Base-by-base conservation (phyloP, 2,888 invertebrate genomes). In the Eupeodes latifasciatus region DNA sequence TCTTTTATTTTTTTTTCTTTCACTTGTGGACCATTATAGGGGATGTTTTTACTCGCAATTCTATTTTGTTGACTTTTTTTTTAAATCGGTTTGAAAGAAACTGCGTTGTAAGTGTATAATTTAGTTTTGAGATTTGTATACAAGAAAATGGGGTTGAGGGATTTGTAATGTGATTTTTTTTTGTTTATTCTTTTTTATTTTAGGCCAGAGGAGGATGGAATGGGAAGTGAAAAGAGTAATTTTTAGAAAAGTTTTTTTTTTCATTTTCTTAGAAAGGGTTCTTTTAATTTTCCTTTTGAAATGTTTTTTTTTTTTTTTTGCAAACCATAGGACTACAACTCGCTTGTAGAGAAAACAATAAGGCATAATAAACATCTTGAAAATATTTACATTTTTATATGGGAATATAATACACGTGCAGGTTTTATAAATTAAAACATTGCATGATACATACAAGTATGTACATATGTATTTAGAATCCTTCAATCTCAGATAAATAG, bases 1-100 rank as follows among this genome's bases (percentile, higher is more conserved):
- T 27, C 27, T 27, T 40, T 40, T 7, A 40, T 40, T 40, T 40
- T 40, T 40, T 40, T 40, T 36, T 40, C 85, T 40, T 40, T 40
- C 81, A 71, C 85, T 16, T 7, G 76, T 19, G 82, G n/a, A 51
- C 66, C 16, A 27, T 72, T 72, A 27, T 27, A 27, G 27, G 27
- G 27, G 27, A 1, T 4, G 47, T 44, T 27, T 19, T 16, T 80
- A 40, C 61, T 84, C n/a, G 36, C 36, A 47, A 61, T 84, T 75
- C 59, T 47, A 19, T 66, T 47, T 69, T 11, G 2, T 5, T 59
- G 55, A 64, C 57, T 14, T 62, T 19, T 4, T 49, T 27, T 16
- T 9, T 40, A 71, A 75, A 62, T 69, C 40, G 47, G 14, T 61
- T 64, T 51, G 12, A 16, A 61, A n/a, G 4, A 19, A 55, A 44